phyloP scores from a whole-genome alignment of 2,888 invertebrate species.

The Anthrax anthrax region DNA sequence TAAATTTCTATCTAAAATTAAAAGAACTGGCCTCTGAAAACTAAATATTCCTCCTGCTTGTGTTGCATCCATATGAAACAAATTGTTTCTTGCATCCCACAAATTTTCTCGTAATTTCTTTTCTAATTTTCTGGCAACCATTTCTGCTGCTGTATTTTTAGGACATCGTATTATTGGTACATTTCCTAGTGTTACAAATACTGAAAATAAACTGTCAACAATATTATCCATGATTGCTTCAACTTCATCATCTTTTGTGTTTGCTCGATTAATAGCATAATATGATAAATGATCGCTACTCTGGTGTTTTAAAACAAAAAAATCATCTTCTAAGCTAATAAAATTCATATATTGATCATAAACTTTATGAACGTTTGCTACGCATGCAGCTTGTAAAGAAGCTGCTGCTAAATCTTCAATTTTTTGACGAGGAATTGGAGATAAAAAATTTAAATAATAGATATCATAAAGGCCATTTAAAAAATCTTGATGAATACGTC shows the following conservation, averaged over 20 bases:
- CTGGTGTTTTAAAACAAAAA: constrained; percentile 88
- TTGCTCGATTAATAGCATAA: constrained; percentile 88
- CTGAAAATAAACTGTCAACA: constrained; percentile 92
- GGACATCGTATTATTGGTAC: constrained; percentile 49
- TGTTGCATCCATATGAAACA: constrained; percentile 77
- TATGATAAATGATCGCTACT: constrained; percentile 84
- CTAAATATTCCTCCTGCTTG: constrained; percentile 59
- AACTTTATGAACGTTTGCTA: constrained; percentile 86
- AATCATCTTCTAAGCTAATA: constrained; percentile 92
- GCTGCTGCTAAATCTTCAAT: constrained; percentile 91
- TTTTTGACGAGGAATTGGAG: constrained; percentile 83
- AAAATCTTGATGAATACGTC: constrained; percentile 80
- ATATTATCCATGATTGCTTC: constrained; percentile 84
- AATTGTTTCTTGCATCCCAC: constrained; percentile 89
- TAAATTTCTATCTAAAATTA: constrained; percentile 83
- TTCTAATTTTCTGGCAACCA: constrained; percentile 93
- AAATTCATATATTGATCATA: constrained; percentile 99
- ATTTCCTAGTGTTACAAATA: constrained; percentile 89
- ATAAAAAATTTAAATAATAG: constrained; percentile 93
- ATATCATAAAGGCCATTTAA: constrained; percentile 82
- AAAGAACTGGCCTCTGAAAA: constrained; percentile 84
- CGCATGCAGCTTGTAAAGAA: constrained; percentile 78
- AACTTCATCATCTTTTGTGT: constrained; percentile 91
- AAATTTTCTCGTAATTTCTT: constrained; percentile 94
- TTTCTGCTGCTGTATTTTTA: constrained; percentile 93